Conservation (phyloP, 1,140 invertebrate species). For the Diabrotica virgifera region DNA sequence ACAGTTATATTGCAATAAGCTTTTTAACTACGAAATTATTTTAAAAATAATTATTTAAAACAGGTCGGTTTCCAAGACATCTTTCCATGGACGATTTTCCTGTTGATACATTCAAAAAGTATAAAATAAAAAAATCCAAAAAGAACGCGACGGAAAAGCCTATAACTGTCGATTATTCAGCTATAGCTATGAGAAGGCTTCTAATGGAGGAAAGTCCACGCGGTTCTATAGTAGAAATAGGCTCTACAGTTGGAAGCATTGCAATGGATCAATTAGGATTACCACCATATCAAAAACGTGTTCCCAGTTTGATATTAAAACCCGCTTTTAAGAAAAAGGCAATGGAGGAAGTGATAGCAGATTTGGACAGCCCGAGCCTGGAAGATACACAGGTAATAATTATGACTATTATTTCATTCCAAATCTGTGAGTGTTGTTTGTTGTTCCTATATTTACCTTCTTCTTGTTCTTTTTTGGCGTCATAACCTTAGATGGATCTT, state of each 20-base stretch:
- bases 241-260: slow-evolving; percentile 50
- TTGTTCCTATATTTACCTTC: too few species aligned
- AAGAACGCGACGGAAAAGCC: slow-evolving; percentile 39
- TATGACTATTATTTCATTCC: neutral
- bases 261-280: slow-evolving; percentile 49
- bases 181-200: slow-evolving; percentile 34
- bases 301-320: slow-evolving; percentile 26
- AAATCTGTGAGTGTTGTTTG: too few species aligned
- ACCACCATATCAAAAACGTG: slow-evolving; percentile 43
- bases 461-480: too few species aligned
- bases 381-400: slow-evolving; percentile 38
- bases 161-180: slow-evolving; percentile 40
- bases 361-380: slow-evolving; percentile 44
- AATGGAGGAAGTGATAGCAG: slow-evolving; percentile 34
- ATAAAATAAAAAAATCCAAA: slow-evolving; percentile 38
- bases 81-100: slow-evolving; percentile 42
- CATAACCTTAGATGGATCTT: too few species aligned
- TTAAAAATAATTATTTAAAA: neutral
- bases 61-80: slow-evolving; percentile 33
- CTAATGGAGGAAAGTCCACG: slow-evolving; percentile 30
- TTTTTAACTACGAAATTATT: too few species aligned
- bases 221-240: slow-evolving; percentile 50
- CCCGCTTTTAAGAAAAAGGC: slow-evolving; percentile 22
- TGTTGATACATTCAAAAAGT: slow-evolving; percentile 37
- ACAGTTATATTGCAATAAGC: too few species aligned